Base-by-base conservation (phyloP, 1,140 invertebrate species). In the Bombus superbus region DNA sequence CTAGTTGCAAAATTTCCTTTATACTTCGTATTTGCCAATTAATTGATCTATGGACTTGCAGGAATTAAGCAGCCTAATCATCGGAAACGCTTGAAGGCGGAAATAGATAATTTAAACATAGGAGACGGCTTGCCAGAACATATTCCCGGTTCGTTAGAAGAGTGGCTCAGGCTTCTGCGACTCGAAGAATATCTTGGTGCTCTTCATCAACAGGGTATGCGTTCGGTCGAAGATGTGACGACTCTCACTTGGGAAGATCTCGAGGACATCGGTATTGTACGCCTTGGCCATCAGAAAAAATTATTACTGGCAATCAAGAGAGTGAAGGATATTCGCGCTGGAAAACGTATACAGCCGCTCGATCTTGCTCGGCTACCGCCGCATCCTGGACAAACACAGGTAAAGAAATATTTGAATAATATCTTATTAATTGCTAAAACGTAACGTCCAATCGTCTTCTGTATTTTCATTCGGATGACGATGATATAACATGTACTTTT, bases 211-310 rank as follows among this genome's bases (percentile, higher is more conserved):
- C 99, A 99, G 95, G 98, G 98, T 78, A 99, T 99, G 96, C 97
- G 97, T 87, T 98, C 97, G 35, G 98, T 99, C 71, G 98, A 99
- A 91, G 97, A 98, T 94, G 98, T 98, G 73, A 98, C 98, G 62
- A 98, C 99, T 92, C 96, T 99, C 64, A 98, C 98, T 85, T 99
- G 99, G 98, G 99, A 99, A 96, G 99, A 99, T 96, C 96, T 99
- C 89, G 99, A 99, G 96, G 99, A 99, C 92, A 99, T 99, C 94
- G 99, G 99, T 74, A 99, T 99, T 89, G 97, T 98, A 47, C 97
- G 97, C 92, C 95, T 98, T 92, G 99, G 99, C 42, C 99, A 99
- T 95, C 99, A 99, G 95, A 99, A 99, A 96, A 99, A 99, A 95
- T 98, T 99, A 88, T 97, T 99, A 90, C 95, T 99, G 89, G 99